Conservation (phyloP, 2,797 vertebrate genomes). For the Austrolebias charrua region DNA sequence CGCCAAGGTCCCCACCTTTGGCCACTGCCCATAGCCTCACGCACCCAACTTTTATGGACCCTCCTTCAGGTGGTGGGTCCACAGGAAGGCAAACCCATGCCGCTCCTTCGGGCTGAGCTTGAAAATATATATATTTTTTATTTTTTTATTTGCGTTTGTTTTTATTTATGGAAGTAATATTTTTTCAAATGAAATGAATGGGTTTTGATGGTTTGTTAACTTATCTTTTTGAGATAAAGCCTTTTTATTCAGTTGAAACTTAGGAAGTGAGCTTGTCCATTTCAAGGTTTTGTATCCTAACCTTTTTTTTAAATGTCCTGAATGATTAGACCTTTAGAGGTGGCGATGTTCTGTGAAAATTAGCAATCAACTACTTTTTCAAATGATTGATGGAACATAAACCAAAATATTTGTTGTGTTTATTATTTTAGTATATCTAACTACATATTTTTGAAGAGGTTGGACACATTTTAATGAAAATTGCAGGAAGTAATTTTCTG, state of each 20-base stretch:
- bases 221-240: conserved; percentile 46
- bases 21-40: too few species aligned
- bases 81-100: too few species aligned
- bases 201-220: too few species aligned
- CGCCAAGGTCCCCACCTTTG: too few species aligned
- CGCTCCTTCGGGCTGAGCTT: too few species aligned
- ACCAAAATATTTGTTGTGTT: not conserved
- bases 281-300: conserved; percentile 27
- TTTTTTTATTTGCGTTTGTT: not conserved
- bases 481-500: too few species aligned
- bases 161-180: not conserved
- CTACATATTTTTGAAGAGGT: not conserved
- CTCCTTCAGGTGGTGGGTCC: too few species aligned
- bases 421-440: not conserved
- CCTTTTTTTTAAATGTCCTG: conserved; percentile 21
- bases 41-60: too few species aligned
- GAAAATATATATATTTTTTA: too few species aligned
- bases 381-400: conserved; percentile 11
- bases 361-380: conserved; percentile 32
- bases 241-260: conserved; percentile 39
- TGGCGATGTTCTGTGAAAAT: conserved; percentile 30
- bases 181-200: not conserved
- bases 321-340: conserved; percentile 59
- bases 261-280: conserved; percentile 27
- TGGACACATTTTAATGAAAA: too few species aligned